Evolutionary conservation across 1,140 invertebrate species (phyloP).

Genomic region (Hyposmocoma kahamanoa): DNA sequence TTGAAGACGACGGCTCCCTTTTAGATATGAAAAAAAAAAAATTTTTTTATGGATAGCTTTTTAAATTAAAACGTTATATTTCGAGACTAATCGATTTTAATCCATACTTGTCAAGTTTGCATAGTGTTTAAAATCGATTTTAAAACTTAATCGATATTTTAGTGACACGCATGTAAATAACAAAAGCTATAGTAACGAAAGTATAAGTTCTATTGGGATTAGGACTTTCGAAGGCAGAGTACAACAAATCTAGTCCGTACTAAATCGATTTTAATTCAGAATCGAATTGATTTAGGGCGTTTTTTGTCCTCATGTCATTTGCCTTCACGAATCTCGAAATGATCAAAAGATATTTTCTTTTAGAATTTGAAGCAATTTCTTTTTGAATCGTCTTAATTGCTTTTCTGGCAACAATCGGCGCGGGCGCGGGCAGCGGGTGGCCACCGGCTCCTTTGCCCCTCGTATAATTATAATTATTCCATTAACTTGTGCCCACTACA

Average conservation of each 20-base stretch:
- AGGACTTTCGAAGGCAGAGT: too few relatives aligned
- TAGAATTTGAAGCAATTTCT: constrained; percentile 36
- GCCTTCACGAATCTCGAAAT: not conserved
- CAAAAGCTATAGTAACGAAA: too few relatives aligned
- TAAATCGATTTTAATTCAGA: not conserved
- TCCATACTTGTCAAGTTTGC: too few relatives aligned
- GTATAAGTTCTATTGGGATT: too few relatives aligned
- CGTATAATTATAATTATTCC: constrained; percentile 68
- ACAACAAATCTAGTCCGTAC: not conserved
- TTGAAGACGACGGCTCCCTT: not conserved
- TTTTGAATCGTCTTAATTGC: constrained; percentile 56
- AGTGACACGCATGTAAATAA: too few relatives aligned
- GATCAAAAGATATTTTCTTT: not conserved
- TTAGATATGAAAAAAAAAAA: too few relatives aligned
- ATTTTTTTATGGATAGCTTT: too few relatives aligned
- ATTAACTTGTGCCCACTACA: constrained; percentile 59
- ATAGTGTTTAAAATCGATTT: too few relatives aligned
- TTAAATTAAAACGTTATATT: too few relatives aligned
- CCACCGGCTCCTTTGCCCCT: constrained; percentile 48
- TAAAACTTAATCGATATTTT: too few relatives aligned
- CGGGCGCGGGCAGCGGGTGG: constrained; percentile 55
- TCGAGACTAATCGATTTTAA: too few relatives aligned
- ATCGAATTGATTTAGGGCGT: not conserved
- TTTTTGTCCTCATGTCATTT: not conserved
- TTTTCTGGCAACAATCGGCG: constrained; percentile 62